phyloP scores from a whole-genome alignment of 2,888 invertebrate species.

The Philaethria dido region DNA sequence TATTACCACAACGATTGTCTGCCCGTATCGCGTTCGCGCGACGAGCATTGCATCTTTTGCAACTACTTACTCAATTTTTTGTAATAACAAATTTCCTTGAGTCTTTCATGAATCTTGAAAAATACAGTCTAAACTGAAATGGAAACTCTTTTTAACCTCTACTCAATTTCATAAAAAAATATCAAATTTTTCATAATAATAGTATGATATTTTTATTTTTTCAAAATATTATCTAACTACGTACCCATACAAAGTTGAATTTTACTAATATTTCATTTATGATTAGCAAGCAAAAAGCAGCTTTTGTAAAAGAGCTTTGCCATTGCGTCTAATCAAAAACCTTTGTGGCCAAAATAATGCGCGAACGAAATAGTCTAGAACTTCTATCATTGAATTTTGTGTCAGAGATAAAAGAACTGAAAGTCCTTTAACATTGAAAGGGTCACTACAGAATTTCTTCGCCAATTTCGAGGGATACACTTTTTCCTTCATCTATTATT shows the following conservation, averaged over 20 bases:
- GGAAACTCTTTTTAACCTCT: neutral
- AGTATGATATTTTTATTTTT: neutral
- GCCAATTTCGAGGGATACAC: constrained; percentile 64
- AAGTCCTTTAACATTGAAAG: constrained; percentile 25
- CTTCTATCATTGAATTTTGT: constrained; percentile 20
- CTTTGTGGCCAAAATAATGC: constrained; percentile 21
- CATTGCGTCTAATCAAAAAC: constrained; percentile 18
- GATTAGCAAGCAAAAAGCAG: constrained; percentile 1
- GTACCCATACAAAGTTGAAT: neutral
- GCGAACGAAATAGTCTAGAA: constrained; percentile 15
- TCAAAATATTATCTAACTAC: neutral
- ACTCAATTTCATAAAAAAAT: no score
- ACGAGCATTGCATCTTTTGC: constrained; percentile 49
- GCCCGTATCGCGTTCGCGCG: constrained; percentile 62
- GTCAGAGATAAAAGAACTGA: constrained; percentile 23
- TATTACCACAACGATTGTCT: constrained; percentile 72
- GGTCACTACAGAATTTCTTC: constrained; percentile 41
- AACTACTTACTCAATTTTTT: constrained; percentile 56
- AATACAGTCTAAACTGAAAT: constrained; percentile 13
- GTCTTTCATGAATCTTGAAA: constrained; percentile 38
- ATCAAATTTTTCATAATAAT: no score
- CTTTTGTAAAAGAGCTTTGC: constrained; percentile 20
- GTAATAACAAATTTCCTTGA: constrained; percentile 60
- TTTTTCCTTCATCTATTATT: constrained; percentile 73
- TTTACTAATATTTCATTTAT: constrained; percentile 7